phyloP scores from a whole-genome alignment of 2,113 vertebrate species.

The Tamias sibiricus region DNA sequence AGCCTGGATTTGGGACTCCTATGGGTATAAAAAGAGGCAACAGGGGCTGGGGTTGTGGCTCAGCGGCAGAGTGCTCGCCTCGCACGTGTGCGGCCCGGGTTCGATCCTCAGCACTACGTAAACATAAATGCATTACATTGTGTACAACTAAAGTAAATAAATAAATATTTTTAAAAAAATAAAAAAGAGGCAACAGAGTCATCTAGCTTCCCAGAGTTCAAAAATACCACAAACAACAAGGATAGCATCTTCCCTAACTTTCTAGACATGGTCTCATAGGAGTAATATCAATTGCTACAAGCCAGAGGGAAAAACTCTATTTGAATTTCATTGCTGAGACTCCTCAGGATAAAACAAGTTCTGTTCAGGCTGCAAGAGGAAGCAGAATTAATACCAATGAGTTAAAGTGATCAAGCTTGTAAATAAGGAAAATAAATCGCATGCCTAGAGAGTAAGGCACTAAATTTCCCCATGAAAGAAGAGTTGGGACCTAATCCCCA shows the following conservation, averaged over 20 bases:
- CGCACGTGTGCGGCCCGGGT: too few species aligned
- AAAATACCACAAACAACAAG: background rate
- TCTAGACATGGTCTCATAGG: slow-evolving; percentile 18
- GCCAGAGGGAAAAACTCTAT: slow-evolving; percentile 20
- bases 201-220: background rate
- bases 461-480: slow-evolving; percentile 34
- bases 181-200: background rate
- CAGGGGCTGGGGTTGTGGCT: too few species aligned
- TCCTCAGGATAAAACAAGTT: slow-evolving; percentile 35
- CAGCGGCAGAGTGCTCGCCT: too few species aligned
- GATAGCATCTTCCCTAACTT: background rate
- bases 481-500: background rate
- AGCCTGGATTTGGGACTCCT: slow-evolving; percentile 27
- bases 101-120: too few species aligned
- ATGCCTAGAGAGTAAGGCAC: background rate
- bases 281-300: background rate
- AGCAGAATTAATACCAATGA: slow-evolving; percentile 49
- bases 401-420: slow-evolving; percentile 20
- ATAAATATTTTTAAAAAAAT: too few species aligned
- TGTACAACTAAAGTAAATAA: too few species aligned
- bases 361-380: slow-evolving; percentile 39
- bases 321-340: slow-evolving; percentile 52
- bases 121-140: too few species aligned
- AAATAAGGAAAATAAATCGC: slow-evolving; percentile 50
- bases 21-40: background rate